Base-by-base conservation (phyloP, 1,140 invertebrate species). In the Ptiloglossa arizonensis region DNA sequence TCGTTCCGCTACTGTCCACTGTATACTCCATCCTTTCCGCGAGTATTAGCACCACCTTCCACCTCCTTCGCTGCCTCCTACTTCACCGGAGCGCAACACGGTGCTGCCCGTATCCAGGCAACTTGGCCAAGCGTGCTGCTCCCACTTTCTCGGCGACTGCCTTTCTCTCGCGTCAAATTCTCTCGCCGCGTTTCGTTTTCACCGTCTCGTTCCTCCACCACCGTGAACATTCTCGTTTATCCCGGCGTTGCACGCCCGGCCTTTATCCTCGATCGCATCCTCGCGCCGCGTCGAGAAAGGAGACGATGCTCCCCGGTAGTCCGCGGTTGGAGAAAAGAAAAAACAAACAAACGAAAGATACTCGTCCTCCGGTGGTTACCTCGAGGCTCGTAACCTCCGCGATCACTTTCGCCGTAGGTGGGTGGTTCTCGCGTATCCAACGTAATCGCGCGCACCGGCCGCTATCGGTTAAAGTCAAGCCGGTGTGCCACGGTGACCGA, bases 61-160 rank as follows among this genome's bases (percentile, higher is more conserved):
- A 67, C 66, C 82, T 48, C 69, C 69, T 83, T 71, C 66, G 70
- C 70, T 79, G 63, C 72, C 82, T 83, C 82, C 83, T 83, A 76
- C 82, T 84, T 80, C 41, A 80, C 52, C 72, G 81, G 81, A 80
- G 83, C 83, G 83, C 83, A 85, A 85, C 83, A 85, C 83, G 83
- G 83, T 85, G 82, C 79, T 71, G 71, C 68, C 72, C 76, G 81
- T 83, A 80, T 83, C 83, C 64, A 80, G 82, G 82, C 82, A 83
- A 83, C 82, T 84, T 80, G 56, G 70, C 81, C 76, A 79, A 84
- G 81, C 81, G 81, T 80, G 76, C 76, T 74, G 74, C 82, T 83
- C 81, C 82, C 81, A 68, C 74, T 60, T 77, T 32, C n/a, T 62
- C 79, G 67, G 46, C 24, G 41, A 68, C 2, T 63, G n/a, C n/a